A percentile compares a stretch with the other conserved stretches of the same genome.
phyloP scores from a whole-genome alignment of 2,797 vertebrate species.

The Pangasius macronema region DNA sequence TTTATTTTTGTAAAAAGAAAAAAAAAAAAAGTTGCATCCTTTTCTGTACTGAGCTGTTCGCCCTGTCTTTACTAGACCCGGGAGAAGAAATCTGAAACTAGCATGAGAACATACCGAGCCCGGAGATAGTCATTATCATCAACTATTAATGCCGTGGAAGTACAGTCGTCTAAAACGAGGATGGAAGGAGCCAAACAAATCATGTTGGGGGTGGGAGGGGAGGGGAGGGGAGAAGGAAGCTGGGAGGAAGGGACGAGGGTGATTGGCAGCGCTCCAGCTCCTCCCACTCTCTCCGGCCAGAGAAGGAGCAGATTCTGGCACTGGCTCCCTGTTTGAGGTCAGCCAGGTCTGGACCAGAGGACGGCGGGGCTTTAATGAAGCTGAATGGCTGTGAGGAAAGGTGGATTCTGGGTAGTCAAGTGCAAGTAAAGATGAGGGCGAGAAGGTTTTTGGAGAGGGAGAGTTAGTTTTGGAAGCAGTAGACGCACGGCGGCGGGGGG shows the following conservation, averaged over 20 bases:
- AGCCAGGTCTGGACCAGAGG: conserved; percentile 41
- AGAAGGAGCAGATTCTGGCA: conserved; percentile 30
- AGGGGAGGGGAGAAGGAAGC: too few relatives aligned
- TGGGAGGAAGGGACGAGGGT: conserved; percentile 21
- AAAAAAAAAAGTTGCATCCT: neutral
- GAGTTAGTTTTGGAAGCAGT: conserved; percentile 5
- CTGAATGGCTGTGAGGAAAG: neutral
- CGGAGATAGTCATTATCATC: neutral
- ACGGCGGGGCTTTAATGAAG: conserved; percentile 47
- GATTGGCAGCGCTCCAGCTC: conserved; percentile 68
- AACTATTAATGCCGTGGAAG: neutral
- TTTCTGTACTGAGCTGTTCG: neutral
- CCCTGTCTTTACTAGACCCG: neutral
- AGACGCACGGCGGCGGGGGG: conserved; percentile 38
- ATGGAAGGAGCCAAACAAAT: conserved; percentile 1
- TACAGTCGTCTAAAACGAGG: neutral
- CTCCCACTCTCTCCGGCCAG: conserved; percentile 44
- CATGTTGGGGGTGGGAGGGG: neutral
- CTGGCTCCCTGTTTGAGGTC: neutral
- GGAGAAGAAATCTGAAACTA: neutral
- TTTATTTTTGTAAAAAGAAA: neutral
- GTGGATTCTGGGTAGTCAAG: conserved; percentile 24
- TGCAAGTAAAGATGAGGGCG: neutral
- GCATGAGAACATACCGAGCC: neutral
- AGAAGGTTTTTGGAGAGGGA: neutral